Evolutionary conservation across 2,797 vertebrate genomes (phyloP).

Genomic region (Megaceryle alcyon): DNA sequence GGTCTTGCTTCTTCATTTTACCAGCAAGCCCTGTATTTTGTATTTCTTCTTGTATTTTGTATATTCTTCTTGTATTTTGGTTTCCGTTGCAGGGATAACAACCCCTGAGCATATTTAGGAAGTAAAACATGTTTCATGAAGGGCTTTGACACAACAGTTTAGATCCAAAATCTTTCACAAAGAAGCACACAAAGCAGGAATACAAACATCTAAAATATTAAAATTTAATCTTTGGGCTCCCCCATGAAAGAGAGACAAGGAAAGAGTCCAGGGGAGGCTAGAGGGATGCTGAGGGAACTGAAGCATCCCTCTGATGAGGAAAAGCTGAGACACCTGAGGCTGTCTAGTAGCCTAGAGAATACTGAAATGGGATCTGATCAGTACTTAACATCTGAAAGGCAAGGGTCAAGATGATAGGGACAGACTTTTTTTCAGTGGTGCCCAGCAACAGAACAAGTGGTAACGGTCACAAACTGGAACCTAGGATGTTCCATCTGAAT

Average conservation of each 20-base stretch:
- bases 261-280: neutral
- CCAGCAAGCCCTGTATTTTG: neutral
- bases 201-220: neutral
- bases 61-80: neutral
- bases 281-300: neutral
- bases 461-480: too few relatives aligned
- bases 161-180: neutral
- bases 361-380: too few relatives aligned
- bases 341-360: too few relatives aligned
- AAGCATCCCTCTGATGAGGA: too few relatives aligned
- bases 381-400: too few relatives aligned
- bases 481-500: too few relatives aligned
- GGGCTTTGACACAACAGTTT: neutral
- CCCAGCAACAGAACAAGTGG: too few relatives aligned
- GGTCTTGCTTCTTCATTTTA: neutral
- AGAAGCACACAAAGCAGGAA: neutral
- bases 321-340: too few relatives aligned
- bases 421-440: too few relatives aligned
- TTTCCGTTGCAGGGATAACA: neutral
- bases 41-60: neutral
- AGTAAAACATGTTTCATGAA: neutral
- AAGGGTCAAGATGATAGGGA: too few relatives aligned
- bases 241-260: neutral
- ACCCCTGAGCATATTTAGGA: neutral
- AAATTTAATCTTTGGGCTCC: neutral